These are phyloP conservation scores for Drosophila tristis DNA, from an alignment of 1,140 invertebrate species.

Conservation along the genomic window DNA sequence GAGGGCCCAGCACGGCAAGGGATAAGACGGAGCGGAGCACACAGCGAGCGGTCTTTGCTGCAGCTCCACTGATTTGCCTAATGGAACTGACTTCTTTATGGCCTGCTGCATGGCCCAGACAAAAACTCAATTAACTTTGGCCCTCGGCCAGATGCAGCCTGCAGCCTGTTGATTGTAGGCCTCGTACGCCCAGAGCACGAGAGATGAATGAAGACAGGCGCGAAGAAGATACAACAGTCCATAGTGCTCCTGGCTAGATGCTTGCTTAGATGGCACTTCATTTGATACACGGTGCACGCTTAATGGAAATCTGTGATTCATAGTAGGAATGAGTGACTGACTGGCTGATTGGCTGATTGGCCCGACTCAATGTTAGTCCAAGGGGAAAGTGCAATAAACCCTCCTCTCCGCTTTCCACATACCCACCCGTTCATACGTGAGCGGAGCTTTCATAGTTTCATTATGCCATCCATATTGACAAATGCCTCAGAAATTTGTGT, in stretches of 20 bases:
- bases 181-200: too few relatives aligned
- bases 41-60: constrained; percentile 54
- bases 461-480: constrained; percentile 68
- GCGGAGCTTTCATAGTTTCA: constrained; percentile 53
- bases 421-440: constrained; percentile 27
- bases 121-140: constrained; percentile 55
- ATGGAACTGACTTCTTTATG: constrained; percentile 45
- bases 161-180: neutral
- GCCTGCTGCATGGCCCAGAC: neutral
- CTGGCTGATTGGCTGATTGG: constrained; percentile 19
- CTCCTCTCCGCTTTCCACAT: constrained; percentile 21
- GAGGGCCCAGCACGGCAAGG: neutral
- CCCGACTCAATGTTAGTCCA: constrained; percentile 28
- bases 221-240: neutral
- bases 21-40: constrained; percentile 9
- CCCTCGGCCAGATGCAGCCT: neutral
- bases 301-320: constrained; percentile 42
- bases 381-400: constrained; percentile 47
- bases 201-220: constrained; percentile 15
- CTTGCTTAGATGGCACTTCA: neutral
- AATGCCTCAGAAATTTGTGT: constrained; percentile 51
- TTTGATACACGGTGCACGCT: neutral
- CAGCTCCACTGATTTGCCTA: constrained; percentile 39
- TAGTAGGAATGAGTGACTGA: constrained; percentile 8
- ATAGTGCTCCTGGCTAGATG: constrained; percentile 18